A percentile compares a stretch with the other conserved stretches of the same genome.
phyloP scores from a whole-genome alignment of 1,140 invertebrate genomes.

The Condylostylus longicornis region DNA sequence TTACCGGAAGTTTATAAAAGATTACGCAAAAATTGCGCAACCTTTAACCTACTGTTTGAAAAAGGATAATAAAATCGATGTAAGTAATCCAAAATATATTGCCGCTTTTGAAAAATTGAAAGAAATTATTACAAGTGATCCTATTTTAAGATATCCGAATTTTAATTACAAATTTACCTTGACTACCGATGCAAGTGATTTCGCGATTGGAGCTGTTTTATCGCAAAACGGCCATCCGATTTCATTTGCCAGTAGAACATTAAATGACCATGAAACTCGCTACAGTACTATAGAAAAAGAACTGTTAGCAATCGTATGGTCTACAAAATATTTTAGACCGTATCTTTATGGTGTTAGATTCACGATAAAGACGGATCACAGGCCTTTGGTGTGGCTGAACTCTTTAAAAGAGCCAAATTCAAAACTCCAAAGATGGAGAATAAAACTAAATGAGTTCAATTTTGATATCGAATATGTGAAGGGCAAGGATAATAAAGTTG shows the following conservation, averaged over 20 bases:
- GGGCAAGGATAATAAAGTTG: conserved; percentile 2
- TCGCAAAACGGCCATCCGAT: conserved; percentile 19
- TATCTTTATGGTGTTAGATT: conserved; percentile 1
- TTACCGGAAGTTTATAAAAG: conserved; percentile 15
- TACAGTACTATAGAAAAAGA: conserved; percentile 34
- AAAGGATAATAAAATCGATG: conserved; percentile 10
- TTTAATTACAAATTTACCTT: conserved; percentile 10
- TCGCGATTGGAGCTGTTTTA: conserved; percentile 18
- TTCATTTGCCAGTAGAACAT: conserved; percentile 22
- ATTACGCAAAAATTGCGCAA: conserved; percentile 9
- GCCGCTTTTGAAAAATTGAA: conserved; percentile 30
- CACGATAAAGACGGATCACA: conserved; percentile 35
- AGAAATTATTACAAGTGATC: conserved; percentile 22
- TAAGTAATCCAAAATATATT: conserved; percentile 26
- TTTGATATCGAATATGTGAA: conserved; percentile 4
- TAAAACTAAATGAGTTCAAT: conserved; percentile 5
- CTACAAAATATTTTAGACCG: conserved; percentile 26
- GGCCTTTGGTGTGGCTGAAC: conserved; percentile 33
- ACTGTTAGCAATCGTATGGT: conserved; percentile 29
- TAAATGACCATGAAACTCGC: conserved; percentile 26
- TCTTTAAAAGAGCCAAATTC: conserved; percentile 3
- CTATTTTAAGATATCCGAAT: conserved; percentile 14
- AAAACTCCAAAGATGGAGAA: conserved; percentile 1
- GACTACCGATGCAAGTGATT: conserved; percentile 16
- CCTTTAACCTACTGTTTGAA: conserved; percentile 1